Base-by-base conservation (phyloP, 2,888 invertebrate genomes). In the Aelia acuminata region DNA sequence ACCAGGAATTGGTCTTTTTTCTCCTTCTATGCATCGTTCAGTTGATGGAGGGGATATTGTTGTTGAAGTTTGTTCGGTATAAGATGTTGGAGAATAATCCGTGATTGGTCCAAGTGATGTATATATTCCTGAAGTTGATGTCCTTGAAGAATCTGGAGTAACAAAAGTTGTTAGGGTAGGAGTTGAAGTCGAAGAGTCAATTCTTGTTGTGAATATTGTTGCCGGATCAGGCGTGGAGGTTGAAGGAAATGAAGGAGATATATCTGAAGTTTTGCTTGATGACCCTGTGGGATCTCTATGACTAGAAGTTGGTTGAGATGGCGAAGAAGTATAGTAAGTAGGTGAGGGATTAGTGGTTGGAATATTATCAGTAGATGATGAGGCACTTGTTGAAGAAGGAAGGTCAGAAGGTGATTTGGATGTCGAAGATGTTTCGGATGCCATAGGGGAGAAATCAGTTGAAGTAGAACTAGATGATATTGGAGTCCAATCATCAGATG, bases 1-100 rank as follows among this genome's bases (percentile, higher is more conserved):
- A 1, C 86, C 63, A 43, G 47, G 57, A n/a, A 86, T 63, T 13
- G 63, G 50, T 39, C 0, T 22, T 63, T 57, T 86, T 20, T 57
- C 86, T 39, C 86, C 86, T 39, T 86, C 63, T n/a, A 39, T 43
- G 26, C 75, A 75, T 3, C 18, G 75, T 39, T 75, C 31, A 3
- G 75, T 75, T 39, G 75, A 20, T 70, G 35, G 5, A 35, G 70
- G 18, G 3, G 63, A 26, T 11, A 31, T 63, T 63, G 63, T 63
- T 75, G 75, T 43, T 43, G 39, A 75, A 20, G 22, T n/a, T 13
- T 35, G 70, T 11, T 70, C 22, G 7, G 53, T 53, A 22, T n/a
- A n/a, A 13, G 57, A 70, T 70, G 31, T 35, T 70, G 63, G 35
- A 70, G 63, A 20, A 70, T 57, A 57, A 15, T 31, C 26, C 13